Evolutionary conservation across 1,140 invertebrate genomes (phyloP).

Genomic region (Brachystomella parvula): DNA sequence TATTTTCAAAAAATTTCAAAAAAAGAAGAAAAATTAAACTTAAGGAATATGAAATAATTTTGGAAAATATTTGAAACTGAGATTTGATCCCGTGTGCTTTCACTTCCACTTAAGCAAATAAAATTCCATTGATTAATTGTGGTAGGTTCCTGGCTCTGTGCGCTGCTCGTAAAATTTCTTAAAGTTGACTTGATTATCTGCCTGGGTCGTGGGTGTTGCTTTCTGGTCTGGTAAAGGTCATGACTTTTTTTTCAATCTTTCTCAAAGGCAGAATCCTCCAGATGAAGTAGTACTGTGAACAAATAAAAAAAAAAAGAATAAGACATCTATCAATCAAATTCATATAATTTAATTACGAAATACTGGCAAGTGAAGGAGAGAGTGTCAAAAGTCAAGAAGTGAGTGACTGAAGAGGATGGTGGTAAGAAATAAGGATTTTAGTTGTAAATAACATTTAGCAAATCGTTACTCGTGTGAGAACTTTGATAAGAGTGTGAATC

Average conservation of each 20-base stretch:
- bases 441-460: too few species aligned
- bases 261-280: slow-evolving; percentile 37
- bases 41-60: background rate
- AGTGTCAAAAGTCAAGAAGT: background rate
- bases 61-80: background rate
- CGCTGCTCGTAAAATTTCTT: background rate
- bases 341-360: background rate
- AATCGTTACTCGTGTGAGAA: too few species aligned
- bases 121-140: background rate
- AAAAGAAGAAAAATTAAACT: background rate
- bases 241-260: background rate
- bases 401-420: background rate
- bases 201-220: too few species aligned
- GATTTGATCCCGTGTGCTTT: background rate
- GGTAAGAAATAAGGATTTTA: background rate
- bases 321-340: background rate
- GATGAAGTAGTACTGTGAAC: slow-evolving; percentile 37
- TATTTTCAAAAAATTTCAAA: background rate
- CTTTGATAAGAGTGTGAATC: too few species aligned
- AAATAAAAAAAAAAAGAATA: slow-evolving; percentile 21
- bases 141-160: background rate
- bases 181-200: background rate
- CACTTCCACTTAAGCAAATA: background rate
- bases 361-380: too few species aligned
- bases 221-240: background rate